phyloP scores from a whole-genome alignment of 2,797 vertebrate genomes.

The Crenichthys baileyi region DNA sequence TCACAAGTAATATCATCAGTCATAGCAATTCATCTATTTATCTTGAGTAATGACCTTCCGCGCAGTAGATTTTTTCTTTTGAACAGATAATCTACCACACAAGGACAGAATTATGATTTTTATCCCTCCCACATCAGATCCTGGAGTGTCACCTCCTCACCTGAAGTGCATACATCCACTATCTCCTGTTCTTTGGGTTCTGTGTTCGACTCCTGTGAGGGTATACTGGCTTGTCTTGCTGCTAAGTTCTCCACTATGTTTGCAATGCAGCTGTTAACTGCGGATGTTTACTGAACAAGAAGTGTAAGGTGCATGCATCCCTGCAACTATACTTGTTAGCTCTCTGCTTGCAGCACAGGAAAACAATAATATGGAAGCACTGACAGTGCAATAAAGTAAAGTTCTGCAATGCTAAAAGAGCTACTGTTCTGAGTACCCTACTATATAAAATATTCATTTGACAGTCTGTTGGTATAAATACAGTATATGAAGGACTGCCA shows the following conservation, averaged over 20 bases:
- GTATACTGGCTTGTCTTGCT: neutral
- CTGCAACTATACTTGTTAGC: neutral
- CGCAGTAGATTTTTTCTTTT: slow-evolving; percentile 11
- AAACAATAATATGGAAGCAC: neutral
- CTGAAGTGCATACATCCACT: neutral
- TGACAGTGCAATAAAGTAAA: neutral
- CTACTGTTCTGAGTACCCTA: slow-evolving; percentile 2
- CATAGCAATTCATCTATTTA: slow-evolving; percentile 1
- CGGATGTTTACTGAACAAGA: slow-evolving; percentile 4
- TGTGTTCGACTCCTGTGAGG: slow-evolving; percentile 14
- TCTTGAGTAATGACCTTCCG: neutral
- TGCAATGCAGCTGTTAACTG: neutral
- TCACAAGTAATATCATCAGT: slow-evolving; percentile 5
- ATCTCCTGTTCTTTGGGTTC: slow-evolving; percentile 6
- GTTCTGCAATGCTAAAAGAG: neutral
- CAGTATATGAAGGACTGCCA: neutral
- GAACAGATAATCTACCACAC: neutral
- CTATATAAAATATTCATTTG: neutral
- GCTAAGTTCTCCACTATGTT: slow-evolving; percentile 16
- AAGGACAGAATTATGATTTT: slow-evolving; percentile 11
- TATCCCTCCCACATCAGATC: slow-evolving; percentile 3
- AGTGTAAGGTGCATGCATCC: neutral
- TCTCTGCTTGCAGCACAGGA: slow-evolving; percentile 4
- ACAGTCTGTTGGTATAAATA: slow-evolving; percentile 8
- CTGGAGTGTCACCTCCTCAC: slow-evolving; percentile 6